These are phyloP conservation scores for Kradibia gibbosae DNA, from an alignment of 1,140 invertebrate genomes.

Conservation along the genomic window DNA sequence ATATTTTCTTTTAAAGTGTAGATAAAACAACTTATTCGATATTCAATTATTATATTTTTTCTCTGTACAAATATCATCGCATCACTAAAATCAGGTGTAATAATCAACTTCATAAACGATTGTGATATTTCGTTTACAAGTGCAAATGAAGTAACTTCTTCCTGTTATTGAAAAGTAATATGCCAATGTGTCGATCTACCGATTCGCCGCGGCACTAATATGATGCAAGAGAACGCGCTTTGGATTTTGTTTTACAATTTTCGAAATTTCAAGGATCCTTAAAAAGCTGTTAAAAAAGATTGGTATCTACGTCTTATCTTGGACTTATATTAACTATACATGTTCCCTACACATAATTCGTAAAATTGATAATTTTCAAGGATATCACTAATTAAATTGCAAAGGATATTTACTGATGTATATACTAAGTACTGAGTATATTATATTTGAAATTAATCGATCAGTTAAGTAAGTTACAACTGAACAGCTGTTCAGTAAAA, in stretches of 20 bases:
- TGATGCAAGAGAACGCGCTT: slow-evolving; percentile 33
- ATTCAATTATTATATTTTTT: background rate
- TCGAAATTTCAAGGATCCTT: slow-evolving; percentile 19
- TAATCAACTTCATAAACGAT: slow-evolving; percentile 10
- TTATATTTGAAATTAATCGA: background rate
- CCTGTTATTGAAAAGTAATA: slow-evolving; percentile 45
- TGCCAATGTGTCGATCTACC: slow-evolving; percentile 10
- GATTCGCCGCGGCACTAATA: background rate
- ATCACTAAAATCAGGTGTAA: background rate
- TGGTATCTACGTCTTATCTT: background rate
- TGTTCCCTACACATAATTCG: background rate
- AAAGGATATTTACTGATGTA: slow-evolving; percentile 34
- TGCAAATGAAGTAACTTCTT: slow-evolving; percentile 43
- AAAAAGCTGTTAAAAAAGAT: background rate
- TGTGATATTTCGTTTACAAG: slow-evolving; percentile 32
- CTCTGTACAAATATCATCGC: background rate
- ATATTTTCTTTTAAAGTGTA: slow-evolving; percentile 1
- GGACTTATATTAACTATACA: no score
- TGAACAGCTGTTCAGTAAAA: slow-evolving; percentile 2
- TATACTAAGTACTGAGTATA: slow-evolving; percentile 10
- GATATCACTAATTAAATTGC: slow-evolving; percentile 7
- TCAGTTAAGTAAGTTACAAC: no score
- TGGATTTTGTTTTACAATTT: slow-evolving; percentile 31
- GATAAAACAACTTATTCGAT: background rate
- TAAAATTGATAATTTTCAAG: slow-evolving; percentile 19